phyloP scores from a whole-genome alignment of 2,888 invertebrate species.

The Drosophila flavopinicola region DNA sequence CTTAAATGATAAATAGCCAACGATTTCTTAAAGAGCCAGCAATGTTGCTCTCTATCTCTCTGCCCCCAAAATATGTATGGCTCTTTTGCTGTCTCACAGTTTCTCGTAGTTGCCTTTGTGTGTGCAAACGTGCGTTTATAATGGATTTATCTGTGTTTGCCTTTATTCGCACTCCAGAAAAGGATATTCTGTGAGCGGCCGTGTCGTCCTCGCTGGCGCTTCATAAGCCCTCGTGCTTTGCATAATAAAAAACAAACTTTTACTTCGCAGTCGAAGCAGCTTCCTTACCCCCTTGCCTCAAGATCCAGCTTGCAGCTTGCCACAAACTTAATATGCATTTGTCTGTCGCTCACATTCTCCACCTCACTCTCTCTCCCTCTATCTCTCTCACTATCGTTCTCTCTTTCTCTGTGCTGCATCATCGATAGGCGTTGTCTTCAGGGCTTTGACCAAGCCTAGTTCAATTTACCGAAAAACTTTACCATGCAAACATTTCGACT shows the following conservation, averaged over 20 bases:
- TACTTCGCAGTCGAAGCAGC: constrained; percentile 12
- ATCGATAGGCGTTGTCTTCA: constrained; percentile 31
- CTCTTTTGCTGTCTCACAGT: constrained; percentile 4
- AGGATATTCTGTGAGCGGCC: constrained; percentile 40
- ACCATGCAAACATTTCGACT: constrained; percentile 1
- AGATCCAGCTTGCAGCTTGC: constrained; percentile 41
- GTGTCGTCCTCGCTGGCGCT: constrained; percentile 25
- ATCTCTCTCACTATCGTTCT: not conserved
- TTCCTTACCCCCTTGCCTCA: not conserved
- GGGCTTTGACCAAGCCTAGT: constrained; percentile 4
- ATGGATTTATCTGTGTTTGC: constrained; percentile 68
- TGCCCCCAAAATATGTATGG: not conserved
- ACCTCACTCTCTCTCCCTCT: not conserved
- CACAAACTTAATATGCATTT: constrained; percentile 57
- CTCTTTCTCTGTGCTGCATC: not conserved
- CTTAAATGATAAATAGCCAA: constrained; percentile 32
- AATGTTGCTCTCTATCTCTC: constrained; percentile 14
- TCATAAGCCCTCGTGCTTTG: constrained; percentile 60
- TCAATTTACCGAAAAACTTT: constrained; percentile 24
- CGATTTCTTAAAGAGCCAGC: constrained; percentile 40
- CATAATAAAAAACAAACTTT: constrained; percentile 63
- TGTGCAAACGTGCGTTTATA: constrained; percentile 73
- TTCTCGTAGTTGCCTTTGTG: constrained; percentile 34
- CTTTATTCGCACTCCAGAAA: constrained; percentile 44
- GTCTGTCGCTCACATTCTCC: constrained; percentile 14